These are phyloP conservation scores for Orchesella flavescens DNA, from an alignment of 2,888 invertebrate genomes.

Conservation along the genomic window DNA sequence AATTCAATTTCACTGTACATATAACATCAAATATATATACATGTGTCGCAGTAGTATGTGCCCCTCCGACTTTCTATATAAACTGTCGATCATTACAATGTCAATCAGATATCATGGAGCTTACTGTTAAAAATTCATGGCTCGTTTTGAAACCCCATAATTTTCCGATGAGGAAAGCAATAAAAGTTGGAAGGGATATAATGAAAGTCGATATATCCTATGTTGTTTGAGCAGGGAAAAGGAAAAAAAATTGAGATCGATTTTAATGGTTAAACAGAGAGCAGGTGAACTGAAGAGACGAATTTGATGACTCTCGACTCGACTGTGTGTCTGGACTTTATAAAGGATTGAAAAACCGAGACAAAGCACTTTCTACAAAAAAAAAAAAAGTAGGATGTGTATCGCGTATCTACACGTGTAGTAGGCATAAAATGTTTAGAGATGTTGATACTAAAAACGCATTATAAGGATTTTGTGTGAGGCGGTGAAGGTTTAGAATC, in stretches of 20 bases:
- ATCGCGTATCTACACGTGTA: no score
- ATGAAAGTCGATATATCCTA: background rate
- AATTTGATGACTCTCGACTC: constrained; percentile 5
- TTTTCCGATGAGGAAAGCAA: constrained; percentile 29
- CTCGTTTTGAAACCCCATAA: constrained; percentile 29
- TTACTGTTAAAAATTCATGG: constrained; percentile 34
- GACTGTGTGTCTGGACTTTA: background rate
- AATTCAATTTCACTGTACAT: background rate
- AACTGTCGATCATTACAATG: constrained; percentile 13
- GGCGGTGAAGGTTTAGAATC: no score
- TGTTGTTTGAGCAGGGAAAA: background rate
- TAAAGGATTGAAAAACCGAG: background rate
- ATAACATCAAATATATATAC: no score
- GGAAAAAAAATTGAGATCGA: constrained; percentile 11
- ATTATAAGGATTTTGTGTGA: no score
- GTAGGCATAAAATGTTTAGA: no score
- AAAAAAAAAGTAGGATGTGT: no score
- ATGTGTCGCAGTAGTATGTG: no score
- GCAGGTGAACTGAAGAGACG: constrained; percentile 20
- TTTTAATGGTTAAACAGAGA: constrained; percentile 24
- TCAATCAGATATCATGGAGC: constrained; percentile 20
- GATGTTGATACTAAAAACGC: no score
- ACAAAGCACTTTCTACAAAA: no score
- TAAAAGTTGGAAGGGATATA: background rate
- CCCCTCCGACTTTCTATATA: no score